Base-by-base conservation (phyloP, 2,113 vertebrate genomes). In the Rhinoderma darwinii region DNA sequence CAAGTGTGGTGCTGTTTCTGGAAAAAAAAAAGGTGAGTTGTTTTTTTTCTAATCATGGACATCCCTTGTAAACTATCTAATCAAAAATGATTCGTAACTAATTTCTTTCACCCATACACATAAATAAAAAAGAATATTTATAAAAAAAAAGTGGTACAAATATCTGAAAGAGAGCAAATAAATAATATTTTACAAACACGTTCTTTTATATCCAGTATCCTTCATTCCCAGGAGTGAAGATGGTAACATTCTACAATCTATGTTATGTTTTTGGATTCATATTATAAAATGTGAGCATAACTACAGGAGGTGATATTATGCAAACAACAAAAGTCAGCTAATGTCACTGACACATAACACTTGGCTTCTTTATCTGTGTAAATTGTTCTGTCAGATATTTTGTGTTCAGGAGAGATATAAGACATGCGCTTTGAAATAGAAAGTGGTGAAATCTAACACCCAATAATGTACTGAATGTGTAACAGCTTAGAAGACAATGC, bases 111-210 rank as follows among this genome's bases (percentile, higher is more conserved):
- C 14, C 32, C 10, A 32, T 70, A 83, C 43, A 70, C 54, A 70
- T 70, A 82, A 82, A 82, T 22, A 66, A 68, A 82, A 82, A 66
- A 82, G 30, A 77, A 77, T 77, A 32, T 77, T 50, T 77, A 77
- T 51, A 61, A 50, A 47, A n/a, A 76, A 74, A 44, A 82, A 66
- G 39, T 47, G 27, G 11, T 68, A 82, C 61, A 82, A 68, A 82
- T 20, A 82, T 27, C 30, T 41, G 43, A 70, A 47, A 70, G 30
- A 27, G 17, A 70, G 61, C 80, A 47, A 82, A 83, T 72, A 83
- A 83, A 83, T 83, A 72, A 83, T 22, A 50, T n/a, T 70, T 47
- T 70, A 70, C 63, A 68, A 82, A 70, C 80, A 68, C 50, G 41
- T 50, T 70, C 10, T n/a, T 83, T 35, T 41, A 18, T 78, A 27